Evolutionary conservation across 2,113 vertebrate genomes (phyloP).

Genomic region (Meriones unguiculatus): DNA sequence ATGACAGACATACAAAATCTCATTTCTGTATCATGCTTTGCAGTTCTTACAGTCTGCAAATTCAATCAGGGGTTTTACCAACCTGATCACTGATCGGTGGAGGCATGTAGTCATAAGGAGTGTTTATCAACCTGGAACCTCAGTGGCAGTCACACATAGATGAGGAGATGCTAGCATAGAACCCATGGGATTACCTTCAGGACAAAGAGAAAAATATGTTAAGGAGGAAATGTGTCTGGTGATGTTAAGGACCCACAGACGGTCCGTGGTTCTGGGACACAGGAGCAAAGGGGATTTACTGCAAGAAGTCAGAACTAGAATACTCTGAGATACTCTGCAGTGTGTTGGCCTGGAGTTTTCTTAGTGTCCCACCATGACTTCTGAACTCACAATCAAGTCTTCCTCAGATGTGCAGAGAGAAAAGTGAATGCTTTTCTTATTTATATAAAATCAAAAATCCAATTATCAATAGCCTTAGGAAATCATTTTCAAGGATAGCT

Average conservation of each 20-base stretch:
- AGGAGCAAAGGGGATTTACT: accelerated
- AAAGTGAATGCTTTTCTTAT: background rate
- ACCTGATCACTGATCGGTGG: background rate
- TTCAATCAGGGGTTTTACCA: background rate
- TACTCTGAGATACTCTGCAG: accelerated
- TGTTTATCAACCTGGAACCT: too few relatives aligned
- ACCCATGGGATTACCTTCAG: background rate
- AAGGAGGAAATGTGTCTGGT: background rate
- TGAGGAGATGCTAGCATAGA: background rate
- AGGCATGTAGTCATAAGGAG: background rate
- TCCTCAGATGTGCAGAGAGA: background rate
- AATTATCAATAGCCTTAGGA: background rate
- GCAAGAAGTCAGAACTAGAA: background rate
- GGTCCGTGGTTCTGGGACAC: accelerated
- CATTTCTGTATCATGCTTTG: background rate
- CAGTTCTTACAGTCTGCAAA: background rate
- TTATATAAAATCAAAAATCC: background rate
- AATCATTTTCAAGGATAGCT: background rate
- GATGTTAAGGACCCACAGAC: too few relatives aligned
- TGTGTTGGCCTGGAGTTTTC: too few relatives aligned
- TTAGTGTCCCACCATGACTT: background rate
- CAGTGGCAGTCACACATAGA: accelerated
- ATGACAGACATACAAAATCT: background rate
- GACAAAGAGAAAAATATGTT: background rate
- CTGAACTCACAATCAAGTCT: background rate